Base-by-base conservation (phyloP, 2,797 vertebrate species). In the Rhynchonycteris naso region DNA sequence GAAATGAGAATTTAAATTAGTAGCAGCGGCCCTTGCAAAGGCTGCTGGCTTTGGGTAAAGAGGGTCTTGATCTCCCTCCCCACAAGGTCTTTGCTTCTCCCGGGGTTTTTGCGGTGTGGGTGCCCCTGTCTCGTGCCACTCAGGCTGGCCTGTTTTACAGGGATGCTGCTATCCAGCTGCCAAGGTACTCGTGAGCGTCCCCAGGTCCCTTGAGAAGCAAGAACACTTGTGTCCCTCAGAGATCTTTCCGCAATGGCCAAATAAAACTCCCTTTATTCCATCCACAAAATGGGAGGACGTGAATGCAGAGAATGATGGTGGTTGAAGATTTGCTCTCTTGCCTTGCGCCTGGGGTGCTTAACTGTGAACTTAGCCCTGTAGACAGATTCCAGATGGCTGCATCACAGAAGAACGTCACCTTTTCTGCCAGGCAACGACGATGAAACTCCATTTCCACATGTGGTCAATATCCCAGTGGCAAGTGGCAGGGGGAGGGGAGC, bases 1-100 rank as follows among this genome's bases (percentile, higher is more conserved):
- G 97, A 98, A 98, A 97, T 96, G 96, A 98, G 97, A 96, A 97
- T 98, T 98, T 97, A 98, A 98, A 98, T 98, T 97, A 97, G 98
- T 98, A 98, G 97, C 98, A 98, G 98, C 95, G 96, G 97, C 89
- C 93, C 95, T 95, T 93, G 95, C 96, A 80, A 90, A 96, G 96
- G 90, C 96, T 97, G 98, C 98, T 96, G 97, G 96, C 86, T 97
- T 97, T 97, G 96, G 93, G 92, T 68, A 95, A 96, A 98, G 96
- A 97, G 94, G 93, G 97, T 83, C 95, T 97, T 92, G 93, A 88
- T 96, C 93, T 92, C 72, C 69, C 79, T 21, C 90, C 80, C 59
- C 83, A 50, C 74, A 26, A 52, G 52, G 85, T 59, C 92, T 88
- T 87, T 92, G 82, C 96, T 97, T 96, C 96, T 96, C 84, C 58